Conservation (phyloP, 2,888 invertebrate species). For the Oxyteleia sp. region DNA sequence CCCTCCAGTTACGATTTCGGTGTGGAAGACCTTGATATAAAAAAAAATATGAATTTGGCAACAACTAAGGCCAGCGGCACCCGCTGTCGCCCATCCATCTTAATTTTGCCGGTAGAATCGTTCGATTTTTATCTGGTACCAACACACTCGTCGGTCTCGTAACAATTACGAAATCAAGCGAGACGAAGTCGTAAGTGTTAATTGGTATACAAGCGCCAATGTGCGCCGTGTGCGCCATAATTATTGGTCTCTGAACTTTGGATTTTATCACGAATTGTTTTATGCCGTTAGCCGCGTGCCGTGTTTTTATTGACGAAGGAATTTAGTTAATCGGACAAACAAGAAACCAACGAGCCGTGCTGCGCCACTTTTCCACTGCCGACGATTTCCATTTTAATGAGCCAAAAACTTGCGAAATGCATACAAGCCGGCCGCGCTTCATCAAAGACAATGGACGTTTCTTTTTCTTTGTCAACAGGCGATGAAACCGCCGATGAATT, state of each 20-base stretch:
- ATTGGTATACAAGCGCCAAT: slow-evolving; percentile 47
- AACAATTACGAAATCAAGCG: slow-evolving; percentile 36
- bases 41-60: too few relatives aligned
- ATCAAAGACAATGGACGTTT: neutral
- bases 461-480: too few relatives aligned
- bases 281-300: slow-evolving; percentile 19
- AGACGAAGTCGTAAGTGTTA: slow-evolving; percentile 34
- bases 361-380: neutral
- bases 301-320: too few relatives aligned
- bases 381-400: slow-evolving; percentile 4
- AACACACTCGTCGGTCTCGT: slow-evolving; percentile 18
- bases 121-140: slow-evolving; percentile 38
- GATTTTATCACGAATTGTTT: slow-evolving; percentile 47
- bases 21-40: too few relatives aligned
- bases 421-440: neutral
- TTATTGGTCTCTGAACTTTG: slow-evolving; percentile 43
- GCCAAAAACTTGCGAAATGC: neutral
- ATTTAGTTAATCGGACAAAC: too few relatives aligned
- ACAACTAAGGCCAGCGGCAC: neutral
- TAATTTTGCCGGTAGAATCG: slow-evolving; percentile 38
- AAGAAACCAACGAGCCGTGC: neutral
- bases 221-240: slow-evolving; percentile 23
- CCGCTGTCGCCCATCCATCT: slow-evolving; percentile 37
- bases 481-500: too few relatives aligned
- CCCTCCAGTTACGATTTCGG: too few relatives aligned